Evolutionary conservation across 2,888 invertebrate species (phyloP).

Genomic region (Thereva unica): DNA sequence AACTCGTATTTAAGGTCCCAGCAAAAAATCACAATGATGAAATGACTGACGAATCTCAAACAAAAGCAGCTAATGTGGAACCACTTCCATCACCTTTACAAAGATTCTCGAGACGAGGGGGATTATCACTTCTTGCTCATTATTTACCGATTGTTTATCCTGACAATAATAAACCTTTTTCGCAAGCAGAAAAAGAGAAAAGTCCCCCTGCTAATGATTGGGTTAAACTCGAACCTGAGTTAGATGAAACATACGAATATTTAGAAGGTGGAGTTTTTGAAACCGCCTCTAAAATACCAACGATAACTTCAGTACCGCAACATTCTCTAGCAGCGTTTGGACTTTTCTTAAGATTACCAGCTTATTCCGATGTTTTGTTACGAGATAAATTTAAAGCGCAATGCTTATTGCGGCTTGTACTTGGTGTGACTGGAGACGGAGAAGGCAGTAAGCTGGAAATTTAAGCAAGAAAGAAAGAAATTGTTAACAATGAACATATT

Average conservation of each 20-base stretch:
- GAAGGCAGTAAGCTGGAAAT: constrained; percentile 73
- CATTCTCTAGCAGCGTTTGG: constrained; percentile 92
- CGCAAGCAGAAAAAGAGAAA: constrained; percentile 56
- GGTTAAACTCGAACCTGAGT: constrained; percentile 62
- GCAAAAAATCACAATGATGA: constrained; percentile 45
- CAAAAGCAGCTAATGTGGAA: constrained; percentile 53
- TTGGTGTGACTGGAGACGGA: constrained; percentile 90
- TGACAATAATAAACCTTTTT: constrained; percentile 68
- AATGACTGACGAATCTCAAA: constrained; percentile 45
- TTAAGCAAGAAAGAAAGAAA: background rate
- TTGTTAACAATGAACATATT: constrained; percentile 13
- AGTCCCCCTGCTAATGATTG: constrained; percentile 56
- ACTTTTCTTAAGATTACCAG: constrained; percentile 83
- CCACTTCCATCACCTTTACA: constrained; percentile 67
- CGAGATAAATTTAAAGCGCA: constrained; percentile 83
- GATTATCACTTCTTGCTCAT: constrained; percentile 84
- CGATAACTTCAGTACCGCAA: constrained; percentile 75
- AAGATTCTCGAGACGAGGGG: constrained; percentile 86
- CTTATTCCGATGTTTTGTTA: constrained; percentile 87
- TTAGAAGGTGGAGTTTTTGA: constrained; percentile 62
- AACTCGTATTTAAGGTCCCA: constrained; percentile 41
- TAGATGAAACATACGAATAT: constrained; percentile 67
- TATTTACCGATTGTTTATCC: constrained; percentile 88
- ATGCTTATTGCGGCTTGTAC: constrained; percentile 80
- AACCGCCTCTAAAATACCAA: constrained; percentile 60